Conservation (phyloP, 2,888 invertebrate species). For the Ennomos fuscantarius region DNA sequence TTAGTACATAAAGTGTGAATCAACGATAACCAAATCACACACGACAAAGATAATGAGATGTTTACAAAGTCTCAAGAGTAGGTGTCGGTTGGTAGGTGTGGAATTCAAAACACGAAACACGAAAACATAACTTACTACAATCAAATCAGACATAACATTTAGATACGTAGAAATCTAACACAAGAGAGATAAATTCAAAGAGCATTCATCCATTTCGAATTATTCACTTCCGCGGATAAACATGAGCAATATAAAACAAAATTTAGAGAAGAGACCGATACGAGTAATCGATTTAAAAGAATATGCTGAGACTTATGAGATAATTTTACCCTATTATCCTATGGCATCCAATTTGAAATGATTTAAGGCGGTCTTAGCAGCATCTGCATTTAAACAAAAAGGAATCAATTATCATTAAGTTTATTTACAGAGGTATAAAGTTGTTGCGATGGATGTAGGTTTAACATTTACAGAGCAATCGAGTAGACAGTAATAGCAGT, state of each 20-base stretch:
- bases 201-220: constrained; percentile 16
- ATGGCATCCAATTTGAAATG: constrained; percentile 23
- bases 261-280: constrained; percentile 24
- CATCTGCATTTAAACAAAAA: constrained; percentile 17
- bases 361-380: constrained; percentile 20
- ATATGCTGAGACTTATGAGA: constrained; percentile 13
- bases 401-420: constrained; percentile 10
- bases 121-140: constrained; percentile 18
- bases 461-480: too few relatives aligned
- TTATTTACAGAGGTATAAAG: constrained; percentile 7
- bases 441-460: too few relatives aligned
- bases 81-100: constrained; percentile 16
- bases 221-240: constrained; percentile 22
- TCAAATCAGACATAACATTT: constrained; percentile 16
- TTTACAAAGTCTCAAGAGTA: background rate
- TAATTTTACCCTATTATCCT: constrained; percentile 25
- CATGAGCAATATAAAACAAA: constrained; percentile 19
- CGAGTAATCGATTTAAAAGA: constrained; percentile 21
- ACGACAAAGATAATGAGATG: background rate
- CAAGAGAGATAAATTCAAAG: constrained; percentile 12
- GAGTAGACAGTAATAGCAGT: too few relatives aligned
- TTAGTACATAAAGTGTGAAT: background rate
- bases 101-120: constrained; percentile 19
- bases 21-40: background rate
- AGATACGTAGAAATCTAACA: constrained; percentile 22